These are phyloP conservation scores for Limenitis camilla DNA, from an alignment of 2,888 invertebrate species.

Conservation along the genomic window DNA sequence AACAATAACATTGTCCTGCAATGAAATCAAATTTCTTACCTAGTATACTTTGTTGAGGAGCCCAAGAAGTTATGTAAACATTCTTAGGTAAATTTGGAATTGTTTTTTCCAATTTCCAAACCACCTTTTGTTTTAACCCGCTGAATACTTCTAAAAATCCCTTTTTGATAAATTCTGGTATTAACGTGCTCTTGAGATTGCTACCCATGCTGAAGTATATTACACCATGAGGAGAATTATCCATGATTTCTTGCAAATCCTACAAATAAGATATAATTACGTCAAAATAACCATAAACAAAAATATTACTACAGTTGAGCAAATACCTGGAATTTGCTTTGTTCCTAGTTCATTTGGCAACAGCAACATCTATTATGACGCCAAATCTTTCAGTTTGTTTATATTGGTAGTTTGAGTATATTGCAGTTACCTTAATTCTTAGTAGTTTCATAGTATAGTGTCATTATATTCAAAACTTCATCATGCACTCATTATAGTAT, in stretches of 20 bases:
- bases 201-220: conserved; percentile 70
- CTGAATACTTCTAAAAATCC: conserved; percentile 49
- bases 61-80: conserved; percentile 41
- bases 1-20: too few relatives aligned
- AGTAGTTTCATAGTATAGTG: too few relatives aligned
- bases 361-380: too few relatives aligned
- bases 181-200: conserved; percentile 43
- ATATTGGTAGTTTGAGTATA: too few relatives aligned
- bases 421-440: too few relatives aligned
- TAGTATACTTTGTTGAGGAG: conserved; percentile 44
- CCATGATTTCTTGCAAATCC: conserved; percentile 56
- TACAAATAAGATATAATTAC: conserved; percentile 16
- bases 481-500: too few relatives aligned
- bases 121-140: conserved; percentile 55
- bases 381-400: too few relatives aligned
- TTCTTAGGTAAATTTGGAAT: conserved; percentile 35
- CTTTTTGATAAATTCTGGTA: conserved; percentile 42
- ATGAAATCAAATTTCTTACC: conserved; percentile 26
- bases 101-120: conserved; percentile 48
- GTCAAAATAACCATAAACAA: too few relatives aligned
- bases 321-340: too few relatives aligned
- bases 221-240: conserved; percentile 54
- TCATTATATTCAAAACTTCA: too few relatives aligned
- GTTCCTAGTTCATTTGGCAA: too few relatives aligned
- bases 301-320: too few relatives aligned